Evolutionary conservation across 2,888 invertebrate species (phyloP).

Genomic region (Nephrotoma flavescens): DNA sequence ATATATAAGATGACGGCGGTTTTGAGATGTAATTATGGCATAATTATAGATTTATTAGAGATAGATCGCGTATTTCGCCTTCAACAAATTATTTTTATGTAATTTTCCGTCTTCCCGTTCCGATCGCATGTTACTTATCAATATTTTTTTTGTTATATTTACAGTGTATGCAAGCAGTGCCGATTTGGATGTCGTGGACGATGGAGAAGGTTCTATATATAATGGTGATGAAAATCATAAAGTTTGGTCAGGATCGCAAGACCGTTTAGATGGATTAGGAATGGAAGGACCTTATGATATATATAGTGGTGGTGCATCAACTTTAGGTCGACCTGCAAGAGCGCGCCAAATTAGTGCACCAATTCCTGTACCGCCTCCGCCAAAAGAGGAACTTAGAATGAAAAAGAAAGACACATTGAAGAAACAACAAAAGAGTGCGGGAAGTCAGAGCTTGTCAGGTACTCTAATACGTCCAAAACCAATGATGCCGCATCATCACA

Average conservation of each 20-base stretch:
- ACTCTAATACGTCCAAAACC: slow-evolving; percentile 32
- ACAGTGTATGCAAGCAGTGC: slow-evolving; percentile 33
- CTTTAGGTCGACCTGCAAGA: slow-evolving; percentile 48
- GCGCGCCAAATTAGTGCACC: slow-evolving; percentile 70
- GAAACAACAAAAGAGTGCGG: slow-evolving; percentile 26
- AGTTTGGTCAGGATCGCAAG: slow-evolving; percentile 74
- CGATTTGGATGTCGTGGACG: slow-evolving; percentile 34
- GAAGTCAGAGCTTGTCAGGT: slow-evolving; percentile 32
- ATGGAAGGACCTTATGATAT: slow-evolving; percentile 57
- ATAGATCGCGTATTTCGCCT: neutral
- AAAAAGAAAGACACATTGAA: slow-evolving; percentile 36
- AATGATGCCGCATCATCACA: slow-evolving; percentile 23
- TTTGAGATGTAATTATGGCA: neutral
- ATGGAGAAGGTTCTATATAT: slow-evolving; percentile 69
- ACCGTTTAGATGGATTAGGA: slow-evolving; percentile 52
- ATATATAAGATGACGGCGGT: neutral
- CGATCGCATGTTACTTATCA: neutral
- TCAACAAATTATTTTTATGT: neutral
- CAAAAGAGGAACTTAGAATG: slow-evolving; percentile 50
- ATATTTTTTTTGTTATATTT: slow-evolving; percentile 14
- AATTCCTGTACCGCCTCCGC: slow-evolving; percentile 72
- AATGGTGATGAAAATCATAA: slow-evolving; percentile 91
- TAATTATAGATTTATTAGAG: neutral
- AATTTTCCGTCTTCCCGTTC: neutral
- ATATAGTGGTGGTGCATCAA: slow-evolving; percentile 35